Conservation (phyloP, 2,113 vertebrate species). For the Eonycteris spelaea region DNA sequence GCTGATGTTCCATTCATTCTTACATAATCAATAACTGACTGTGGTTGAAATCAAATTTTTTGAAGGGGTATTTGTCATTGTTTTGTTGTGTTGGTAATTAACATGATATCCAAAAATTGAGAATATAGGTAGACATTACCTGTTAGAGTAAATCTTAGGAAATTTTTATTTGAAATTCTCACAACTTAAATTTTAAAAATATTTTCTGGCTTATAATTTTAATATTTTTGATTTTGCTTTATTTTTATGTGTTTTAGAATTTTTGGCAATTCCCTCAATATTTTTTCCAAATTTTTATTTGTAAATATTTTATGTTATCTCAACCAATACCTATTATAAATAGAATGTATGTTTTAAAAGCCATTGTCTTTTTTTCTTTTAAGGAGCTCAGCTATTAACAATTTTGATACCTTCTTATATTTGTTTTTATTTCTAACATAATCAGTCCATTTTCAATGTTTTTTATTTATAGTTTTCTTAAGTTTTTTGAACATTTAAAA, state of each 20-base stretch:
- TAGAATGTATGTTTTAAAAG: background rate
- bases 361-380: background rate
- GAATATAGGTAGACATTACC: background rate
- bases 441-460: background rate
- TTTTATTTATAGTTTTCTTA: background rate
- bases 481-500: background rate
- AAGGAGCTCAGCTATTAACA: background rate
- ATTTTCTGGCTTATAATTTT: background rate
- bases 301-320: background rate
- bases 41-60: background rate
- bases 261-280: background rate
- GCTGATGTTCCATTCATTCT: background rate
- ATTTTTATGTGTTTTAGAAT: background rate
- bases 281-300: background rate
- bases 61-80: background rate
- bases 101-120: background rate
- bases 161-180: background rate
- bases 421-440: background rate
- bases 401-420: background rate
- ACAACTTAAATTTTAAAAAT: background rate
- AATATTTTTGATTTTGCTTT: background rate
- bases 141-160: background rate
- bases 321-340: background rate
- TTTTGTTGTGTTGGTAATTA: background rate
- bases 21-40: background rate